These are phyloP conservation scores for Ganaspis brasiliensis DNA, from an alignment of 2,888 invertebrate genomes.

Conservation along the genomic window DNA sequence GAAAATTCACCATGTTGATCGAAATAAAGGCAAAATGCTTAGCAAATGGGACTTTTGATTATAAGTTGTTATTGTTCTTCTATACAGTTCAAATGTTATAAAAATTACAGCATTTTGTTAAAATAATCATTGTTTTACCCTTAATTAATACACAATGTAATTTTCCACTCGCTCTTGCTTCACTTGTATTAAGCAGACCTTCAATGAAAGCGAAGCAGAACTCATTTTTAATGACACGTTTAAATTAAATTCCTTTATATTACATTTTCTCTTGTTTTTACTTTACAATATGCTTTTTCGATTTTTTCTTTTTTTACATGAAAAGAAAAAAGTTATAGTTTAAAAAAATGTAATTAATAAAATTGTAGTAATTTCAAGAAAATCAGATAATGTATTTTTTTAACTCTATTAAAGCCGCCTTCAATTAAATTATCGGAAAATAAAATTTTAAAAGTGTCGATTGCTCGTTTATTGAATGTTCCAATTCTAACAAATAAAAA, in stretches of 20 bases:
- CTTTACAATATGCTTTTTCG: too few relatives aligned
- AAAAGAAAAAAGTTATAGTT: too few relatives aligned
- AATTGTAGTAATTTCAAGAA: too few relatives aligned
- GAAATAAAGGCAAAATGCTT: not conserved
- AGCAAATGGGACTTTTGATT: not conserved
- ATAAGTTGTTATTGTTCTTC: not conserved
- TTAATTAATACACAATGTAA: not conserved
- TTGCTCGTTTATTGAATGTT: not conserved
- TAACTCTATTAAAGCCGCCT: too few relatives aligned
- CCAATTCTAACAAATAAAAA: not conserved
- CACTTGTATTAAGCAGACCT: not conserved
- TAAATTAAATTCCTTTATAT: not conserved
- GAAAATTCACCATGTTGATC: slow-evolving; percentile 2
- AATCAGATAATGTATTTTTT: too few relatives aligned
- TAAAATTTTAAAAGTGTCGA: too few relatives aligned
- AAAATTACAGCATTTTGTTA: too few relatives aligned
- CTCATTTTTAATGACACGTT: not conserved
- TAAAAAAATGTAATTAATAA: too few relatives aligned
- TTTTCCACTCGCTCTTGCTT: not conserved
- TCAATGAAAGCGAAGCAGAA: not conserved
- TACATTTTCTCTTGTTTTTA: not conserved
- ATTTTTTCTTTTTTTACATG: too few relatives aligned
- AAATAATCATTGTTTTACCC: not conserved
- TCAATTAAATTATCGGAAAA: too few relatives aligned
- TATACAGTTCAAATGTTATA: too few relatives aligned